Conservation (phyloP, 2,888 invertebrate species). For the Perizoma flavofasciatum region DNA sequence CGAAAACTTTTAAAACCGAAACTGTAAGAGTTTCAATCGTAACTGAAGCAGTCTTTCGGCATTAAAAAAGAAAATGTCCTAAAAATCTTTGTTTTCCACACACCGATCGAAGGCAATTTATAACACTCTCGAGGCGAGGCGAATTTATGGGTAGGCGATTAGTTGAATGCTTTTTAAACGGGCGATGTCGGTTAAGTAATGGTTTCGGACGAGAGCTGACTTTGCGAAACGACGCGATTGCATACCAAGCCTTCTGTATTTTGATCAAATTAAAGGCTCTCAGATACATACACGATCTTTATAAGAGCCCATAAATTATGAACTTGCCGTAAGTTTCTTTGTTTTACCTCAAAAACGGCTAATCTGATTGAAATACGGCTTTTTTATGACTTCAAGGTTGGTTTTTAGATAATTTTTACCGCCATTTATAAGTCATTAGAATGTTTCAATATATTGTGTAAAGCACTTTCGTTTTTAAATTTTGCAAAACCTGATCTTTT, state of each 20-base stretch:
- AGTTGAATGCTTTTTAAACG: constrained; percentile 64
- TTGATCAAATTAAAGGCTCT: neutral
- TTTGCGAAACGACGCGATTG: neutral
- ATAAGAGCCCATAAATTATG: too few relatives aligned
- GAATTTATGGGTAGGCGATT: constrained; percentile 63
- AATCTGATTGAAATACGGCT: too few relatives aligned
- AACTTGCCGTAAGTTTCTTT: too few relatives aligned
- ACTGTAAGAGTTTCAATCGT: neutral
- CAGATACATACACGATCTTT: neutral
- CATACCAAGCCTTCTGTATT: neutral
- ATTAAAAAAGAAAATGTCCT: constrained; percentile 6
- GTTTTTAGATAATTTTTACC: too few relatives aligned
- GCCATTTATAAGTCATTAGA: too few relatives aligned
- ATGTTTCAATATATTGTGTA: too few relatives aligned
- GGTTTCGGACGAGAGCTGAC: constrained; percentile 33
- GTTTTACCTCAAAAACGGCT: too few relatives aligned
- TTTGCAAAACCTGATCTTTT: too few relatives aligned
- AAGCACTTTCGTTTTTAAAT: too few relatives aligned
- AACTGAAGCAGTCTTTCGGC: neutral
- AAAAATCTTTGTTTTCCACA: constrained; percentile 26
- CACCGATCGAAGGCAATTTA: constrained; percentile 43
- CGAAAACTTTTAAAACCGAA: too few relatives aligned
- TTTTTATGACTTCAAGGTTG: too few relatives aligned
- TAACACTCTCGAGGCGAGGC: constrained; percentile 42
- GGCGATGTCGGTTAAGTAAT: constrained; percentile 50